Evolutionary conservation across 1,140 invertebrate genomes (phyloP).

Genomic region (Cydia amplana): DNA sequence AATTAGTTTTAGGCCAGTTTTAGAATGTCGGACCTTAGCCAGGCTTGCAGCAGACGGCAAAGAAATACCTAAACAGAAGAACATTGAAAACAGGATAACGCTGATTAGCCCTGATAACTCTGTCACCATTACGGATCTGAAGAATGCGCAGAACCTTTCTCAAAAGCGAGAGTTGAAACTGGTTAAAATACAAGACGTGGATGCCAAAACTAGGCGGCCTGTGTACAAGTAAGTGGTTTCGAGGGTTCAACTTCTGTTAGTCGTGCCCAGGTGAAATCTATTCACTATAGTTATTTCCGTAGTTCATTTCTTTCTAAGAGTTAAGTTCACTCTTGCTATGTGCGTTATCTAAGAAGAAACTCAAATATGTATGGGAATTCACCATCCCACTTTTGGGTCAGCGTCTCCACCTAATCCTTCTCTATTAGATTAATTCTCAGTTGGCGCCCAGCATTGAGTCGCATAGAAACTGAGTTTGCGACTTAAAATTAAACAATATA

Average conservation of each 20-base stretch:
- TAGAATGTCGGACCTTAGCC: constrained; percentile 51
- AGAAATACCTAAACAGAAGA: constrained; percentile 64
- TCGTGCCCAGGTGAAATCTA: neutral
- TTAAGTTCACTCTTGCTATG: no score
- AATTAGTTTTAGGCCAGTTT: constrained; percentile 43
- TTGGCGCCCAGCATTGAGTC: no score
- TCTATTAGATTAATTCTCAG: no score
- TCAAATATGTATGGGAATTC: no score
- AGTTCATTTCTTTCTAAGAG: no score
- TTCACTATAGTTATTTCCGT: neutral
- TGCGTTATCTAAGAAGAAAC: no score
- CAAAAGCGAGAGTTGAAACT: constrained; percentile 73
- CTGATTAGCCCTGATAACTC: constrained; percentile 75
- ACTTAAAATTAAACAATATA: no score
- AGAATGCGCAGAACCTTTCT: constrained; percentile 82
- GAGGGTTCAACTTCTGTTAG: neutral
- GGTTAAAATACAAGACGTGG: constrained; percentile 34
- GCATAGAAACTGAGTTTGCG: no score
- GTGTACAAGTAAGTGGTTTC: neutral
- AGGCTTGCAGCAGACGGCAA: constrained; percentile 67
- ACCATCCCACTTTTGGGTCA: no score
- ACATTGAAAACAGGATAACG: constrained; percentile 73
- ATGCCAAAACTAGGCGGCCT: constrained; percentile 2
- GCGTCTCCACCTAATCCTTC: no score
- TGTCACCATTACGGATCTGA: constrained; percentile 75